Percentiles rank a stretch among this genome's conserved stretches.
phyloP scores from a whole-genome alignment of 1,140 invertebrate species.

The Tetragonula clypearis region DNA sequence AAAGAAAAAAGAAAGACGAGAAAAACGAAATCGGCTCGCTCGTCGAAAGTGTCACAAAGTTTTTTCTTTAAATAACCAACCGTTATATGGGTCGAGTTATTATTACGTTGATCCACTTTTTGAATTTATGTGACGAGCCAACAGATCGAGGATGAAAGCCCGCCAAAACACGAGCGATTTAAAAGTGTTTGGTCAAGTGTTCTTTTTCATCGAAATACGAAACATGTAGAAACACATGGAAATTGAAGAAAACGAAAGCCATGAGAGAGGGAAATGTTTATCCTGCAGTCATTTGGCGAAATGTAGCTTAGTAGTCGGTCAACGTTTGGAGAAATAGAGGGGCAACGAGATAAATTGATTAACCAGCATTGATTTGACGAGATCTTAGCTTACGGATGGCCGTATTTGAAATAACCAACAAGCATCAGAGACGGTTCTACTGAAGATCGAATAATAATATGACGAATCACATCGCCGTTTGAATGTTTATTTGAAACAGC shows the following conservation, averaged over 20 bases:
- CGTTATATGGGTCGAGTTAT: slow-evolving; percentile 74
- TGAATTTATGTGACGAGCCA: slow-evolving; percentile 11
- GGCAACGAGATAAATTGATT: no score
- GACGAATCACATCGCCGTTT: no score
- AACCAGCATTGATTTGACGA: background rate
- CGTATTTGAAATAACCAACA: no score
- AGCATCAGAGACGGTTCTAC: no score
- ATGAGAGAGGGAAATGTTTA: no score
- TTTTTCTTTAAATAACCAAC: slow-evolving; percentile 69
- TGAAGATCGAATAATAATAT: no score
- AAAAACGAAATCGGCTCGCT: slow-evolving; percentile 29
- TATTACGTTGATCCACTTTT: slow-evolving; percentile 70
- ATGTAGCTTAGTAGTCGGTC: no score
- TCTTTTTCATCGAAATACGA: background rate
- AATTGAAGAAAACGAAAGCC: no score
- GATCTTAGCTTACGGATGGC: no score
- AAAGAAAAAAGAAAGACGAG: slow-evolving; percentile 5
- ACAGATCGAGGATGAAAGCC: background rate
- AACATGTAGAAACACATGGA: background rate
- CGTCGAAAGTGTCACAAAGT: slow-evolving; percentile 37
- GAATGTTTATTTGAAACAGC: no score
- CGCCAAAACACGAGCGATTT: background rate
- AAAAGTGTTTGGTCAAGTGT: background rate
- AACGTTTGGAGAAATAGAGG: no score
- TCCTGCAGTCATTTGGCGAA: no score